phyloP scores from a whole-genome alignment of 2,797 vertebrate genomes.

The Botia kubotai region DNA sequence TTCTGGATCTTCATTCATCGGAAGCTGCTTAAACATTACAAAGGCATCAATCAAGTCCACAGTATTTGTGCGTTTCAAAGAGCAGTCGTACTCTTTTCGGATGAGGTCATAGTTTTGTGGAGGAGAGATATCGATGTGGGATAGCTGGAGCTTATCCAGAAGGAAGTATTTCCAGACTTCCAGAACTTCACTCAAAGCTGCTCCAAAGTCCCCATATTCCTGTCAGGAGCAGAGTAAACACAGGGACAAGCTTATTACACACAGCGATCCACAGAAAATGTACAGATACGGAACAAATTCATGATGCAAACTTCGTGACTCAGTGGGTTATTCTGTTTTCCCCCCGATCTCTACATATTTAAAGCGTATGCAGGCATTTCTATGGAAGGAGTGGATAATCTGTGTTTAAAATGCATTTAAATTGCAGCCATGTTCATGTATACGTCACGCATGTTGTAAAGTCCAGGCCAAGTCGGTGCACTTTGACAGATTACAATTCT shows the following conservation, averaged over 20 bases:
- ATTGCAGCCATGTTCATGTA: not conserved
- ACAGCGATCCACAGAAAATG: conserved; percentile 24
- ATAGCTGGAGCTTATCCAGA: conserved; percentile 86
- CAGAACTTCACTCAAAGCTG: conserved; percentile 87
- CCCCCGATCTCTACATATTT: not conserved
- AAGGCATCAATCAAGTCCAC: conserved; percentile 90
- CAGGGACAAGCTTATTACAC: conserved; percentile 44
- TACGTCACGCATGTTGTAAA: not conserved
- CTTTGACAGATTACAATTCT: not conserved
- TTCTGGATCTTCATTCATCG: conserved; percentile 53
- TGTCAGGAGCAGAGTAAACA: conserved; percentile 73
- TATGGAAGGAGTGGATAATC: conserved; percentile 2
- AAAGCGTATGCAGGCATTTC: not conserved
- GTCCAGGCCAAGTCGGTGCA: not conserved
- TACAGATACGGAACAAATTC: conserved; percentile 32
- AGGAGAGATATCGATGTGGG: conserved; percentile 67
- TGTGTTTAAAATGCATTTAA: not conserved
- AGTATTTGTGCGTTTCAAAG: conserved; percentile 86
- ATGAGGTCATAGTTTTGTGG: conserved; percentile 84
- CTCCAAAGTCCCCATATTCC: conserved; percentile 85
- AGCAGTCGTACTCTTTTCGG: conserved; percentile 82
- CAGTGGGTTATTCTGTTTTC: not conserved
- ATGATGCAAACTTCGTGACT: conserved; percentile 5
- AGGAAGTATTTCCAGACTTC: conserved; percentile 89
- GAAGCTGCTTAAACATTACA: conserved; percentile 77